Evolutionary conservation across 2,797 vertebrate genomes (phyloP).

Genomic region (Setipinna tenuifilis): DNA sequence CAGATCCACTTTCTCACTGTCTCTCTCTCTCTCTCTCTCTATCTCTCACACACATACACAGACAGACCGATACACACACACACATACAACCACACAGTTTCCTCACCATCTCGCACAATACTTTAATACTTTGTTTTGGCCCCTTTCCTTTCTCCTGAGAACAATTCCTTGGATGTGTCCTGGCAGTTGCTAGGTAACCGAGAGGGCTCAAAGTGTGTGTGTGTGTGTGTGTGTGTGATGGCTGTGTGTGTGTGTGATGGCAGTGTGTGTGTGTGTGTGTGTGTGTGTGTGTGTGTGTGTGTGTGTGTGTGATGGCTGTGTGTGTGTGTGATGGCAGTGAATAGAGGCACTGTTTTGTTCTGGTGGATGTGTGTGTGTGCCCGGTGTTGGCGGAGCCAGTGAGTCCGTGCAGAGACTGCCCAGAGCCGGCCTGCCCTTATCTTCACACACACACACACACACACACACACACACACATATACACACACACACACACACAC

Average conservation of each 20-base stretch:
- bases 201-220: background rate
- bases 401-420: too few species aligned
- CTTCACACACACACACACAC: background rate
- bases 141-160: conserved; percentile 16
- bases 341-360: conserved; percentile 28
- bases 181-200: conserved; percentile 41
- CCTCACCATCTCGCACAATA: background rate
- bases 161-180: conserved; percentile 33
- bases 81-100: background rate
- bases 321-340: background rate
- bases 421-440: background rate
- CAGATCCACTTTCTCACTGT: too few species aligned
- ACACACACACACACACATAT: too few species aligned
- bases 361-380: background rate
- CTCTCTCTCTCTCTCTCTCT: background rate
- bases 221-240: background rate
- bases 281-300: background rate
- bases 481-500: too few species aligned
- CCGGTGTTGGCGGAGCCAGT: background rate
- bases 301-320: background rate
- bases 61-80: background rate
- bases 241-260: background rate
- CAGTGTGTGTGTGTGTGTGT: background rate
- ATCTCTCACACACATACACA: background rate
- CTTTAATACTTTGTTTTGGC: conserved; percentile 1